Conservation (phyloP, 2,797 vertebrate genomes). For the Chaetophractus vellerosus region DNA sequence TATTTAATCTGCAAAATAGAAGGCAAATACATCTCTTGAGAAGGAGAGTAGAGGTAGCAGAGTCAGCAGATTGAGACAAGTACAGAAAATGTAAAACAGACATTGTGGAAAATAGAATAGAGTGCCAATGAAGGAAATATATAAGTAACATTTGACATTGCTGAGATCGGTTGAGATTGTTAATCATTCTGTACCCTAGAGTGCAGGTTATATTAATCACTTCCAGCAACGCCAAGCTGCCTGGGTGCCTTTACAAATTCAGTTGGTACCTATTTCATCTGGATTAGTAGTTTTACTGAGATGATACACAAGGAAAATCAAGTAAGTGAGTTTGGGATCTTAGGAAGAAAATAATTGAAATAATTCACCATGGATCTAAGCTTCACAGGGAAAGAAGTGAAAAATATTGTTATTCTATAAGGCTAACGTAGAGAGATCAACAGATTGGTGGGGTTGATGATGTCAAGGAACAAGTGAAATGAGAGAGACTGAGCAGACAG, state of each 20-base stretch:
- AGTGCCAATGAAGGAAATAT: not conserved
- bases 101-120: not conserved
- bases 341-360: not conserved
- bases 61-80: not conserved
- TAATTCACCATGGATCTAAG: not conserved
- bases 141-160: not conserved
- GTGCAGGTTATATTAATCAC: not conserved
- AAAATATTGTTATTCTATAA: not conserved
- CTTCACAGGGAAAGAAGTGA: not conserved
- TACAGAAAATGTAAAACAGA: not conserved
- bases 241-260: not conserved
- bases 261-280: not conserved
- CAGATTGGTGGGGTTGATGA: not conserved
- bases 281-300: not conserved
- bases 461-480: not conserved
- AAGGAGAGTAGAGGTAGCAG: not conserved
- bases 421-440: not conserved
- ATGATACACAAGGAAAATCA: not conserved
- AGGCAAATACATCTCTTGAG: not conserved
- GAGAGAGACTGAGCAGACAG: not conserved
- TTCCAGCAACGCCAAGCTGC: not conserved
- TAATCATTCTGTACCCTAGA: not conserved
- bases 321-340: not conserved
- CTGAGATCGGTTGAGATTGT: not conserved
- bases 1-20: slow-evolving; percentile 26